Base-by-base conservation (phyloP, 2,888 invertebrate genomes). In the Buathra laborator region DNA sequence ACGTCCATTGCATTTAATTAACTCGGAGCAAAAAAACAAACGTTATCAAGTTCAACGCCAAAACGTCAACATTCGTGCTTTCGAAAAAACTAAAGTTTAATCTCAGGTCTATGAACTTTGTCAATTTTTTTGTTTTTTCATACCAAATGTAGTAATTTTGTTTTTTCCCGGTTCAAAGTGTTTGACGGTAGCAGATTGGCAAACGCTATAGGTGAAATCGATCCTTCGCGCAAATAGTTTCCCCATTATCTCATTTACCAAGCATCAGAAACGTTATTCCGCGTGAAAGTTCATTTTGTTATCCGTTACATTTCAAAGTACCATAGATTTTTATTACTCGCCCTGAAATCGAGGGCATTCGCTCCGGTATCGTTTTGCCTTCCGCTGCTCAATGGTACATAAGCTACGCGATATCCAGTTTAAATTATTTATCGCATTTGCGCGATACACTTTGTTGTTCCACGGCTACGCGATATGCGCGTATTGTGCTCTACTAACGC, bases 331-430 rank as follows among this genome's bases (percentile, higher is more conserved):
- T 37, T 37, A 37, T 37, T 37, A 37, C 37, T 37, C 37, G 5
- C 37, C 5, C 37, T 37, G 10, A 37, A 66, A 82, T 82, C 44
- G 76, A 64, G 12, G 5, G 3, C 62, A 51, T 81, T 44, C 48
- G 68, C 81, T 19, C n/a, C 64, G 46, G 76, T 76, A 76, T 76
- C 76, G 53, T 64, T 76, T 32, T 53, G 46, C 70, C 67, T 48
- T 70, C 51, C 68, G 29, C 66, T 66, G 2, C 51, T 66, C 12
- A 12, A 59, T 68, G 24, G 62, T 62, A 44, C 32, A 75, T 70
- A 29, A 70, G 70, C 67, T 56, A 68, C 51, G 74, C 37, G 37
- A 37, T 37, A 37, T 37, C 37, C 43, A 83, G 9, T 29, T 6
- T 14, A 16, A 74, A 74, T 74, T 67, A 72, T 77, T 83, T 44